Base-by-base conservation (phyloP, 2,888 invertebrate genomes). In the Sepiola atlantica region DNA sequence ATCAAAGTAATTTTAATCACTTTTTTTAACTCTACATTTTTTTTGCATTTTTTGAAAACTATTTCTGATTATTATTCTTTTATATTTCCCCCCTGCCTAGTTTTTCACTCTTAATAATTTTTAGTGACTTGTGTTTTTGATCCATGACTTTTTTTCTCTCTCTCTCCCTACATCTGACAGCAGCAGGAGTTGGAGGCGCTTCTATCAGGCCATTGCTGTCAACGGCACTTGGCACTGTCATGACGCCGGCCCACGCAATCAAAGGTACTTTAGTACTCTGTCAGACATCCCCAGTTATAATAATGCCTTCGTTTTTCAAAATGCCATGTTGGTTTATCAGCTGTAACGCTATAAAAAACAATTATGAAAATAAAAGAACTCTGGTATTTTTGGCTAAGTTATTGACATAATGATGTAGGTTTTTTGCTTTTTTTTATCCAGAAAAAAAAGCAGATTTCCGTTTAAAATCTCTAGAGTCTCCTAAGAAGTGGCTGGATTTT, bases 91-190 rank as follows among this genome's bases (percentile, higher is more conserved):
- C 16, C 18, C 77, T 77, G n/a, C 61, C 61, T 21, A 61, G 24
- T 24, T 2, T 61, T n/a, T 77, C 28, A 8, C 77, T 77, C 77
- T 32, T n/a, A 32, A 45, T 93, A 28, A 93, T 93, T 93, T 32
- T 93, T 93, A 54, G 93, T 55, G 54, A 55, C 32, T 55, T 55
- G 32, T 57, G 18, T 55, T 24, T n/a, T 93, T 35, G n/a, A 57
- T 35, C n/a, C 21, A 24, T 93, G 93, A 32, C 93, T 93, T 32
- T 35, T 55, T 92, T 57, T 77, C 32, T 77, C 16, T 77, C n/a
- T 77, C 77, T 77, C 77, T 94, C 94, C 90, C 95, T 95, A 94
- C 94, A 95, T 21, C 95, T 95, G 45, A 77, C 95, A 55, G 94
- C 94, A 21, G 90, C 94, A 45, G 95, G 95, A 21, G 90, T 94